Percentiles rank a stretch among this genome's conserved stretches.
phyloP scores from a whole-genome alignment of 2,113 vertebrate genomes.

The Beaufortia kweichowensis region DNA sequence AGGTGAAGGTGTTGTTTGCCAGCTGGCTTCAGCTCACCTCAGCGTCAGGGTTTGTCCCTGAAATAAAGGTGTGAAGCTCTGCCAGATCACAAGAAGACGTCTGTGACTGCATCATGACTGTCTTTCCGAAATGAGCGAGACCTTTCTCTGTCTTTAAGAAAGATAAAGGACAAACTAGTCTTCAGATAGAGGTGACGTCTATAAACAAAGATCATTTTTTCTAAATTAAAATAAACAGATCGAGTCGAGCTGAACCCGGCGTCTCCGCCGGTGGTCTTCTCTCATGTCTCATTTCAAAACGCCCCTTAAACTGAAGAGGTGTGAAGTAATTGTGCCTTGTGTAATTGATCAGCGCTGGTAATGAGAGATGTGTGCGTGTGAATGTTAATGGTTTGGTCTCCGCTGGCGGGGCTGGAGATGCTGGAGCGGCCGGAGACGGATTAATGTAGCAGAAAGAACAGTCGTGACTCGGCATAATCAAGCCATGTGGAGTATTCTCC shows the following conservation, averaged over 20 bases:
- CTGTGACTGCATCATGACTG: constrained; percentile 21
- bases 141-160: background rate
- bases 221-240: too few relatives aligned
- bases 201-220: too few relatives aligned
- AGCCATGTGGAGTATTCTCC: constrained; percentile 37
- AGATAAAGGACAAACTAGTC: constrained; percentile 23
- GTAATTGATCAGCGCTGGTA: background rate
- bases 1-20: constrained; percentile 52
- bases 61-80: constrained; percentile 30
- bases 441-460: constrained; percentile 46
- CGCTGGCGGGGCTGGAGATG: constrained; percentile 35
- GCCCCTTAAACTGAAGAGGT: background rate
- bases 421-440: constrained; percentile 24
- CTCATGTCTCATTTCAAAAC: background rate
- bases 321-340: background rate
- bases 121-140: background rate
- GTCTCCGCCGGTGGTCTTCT: background rate
- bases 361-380: constrained; percentile 1
- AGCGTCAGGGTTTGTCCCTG: constrained; percentile 18
- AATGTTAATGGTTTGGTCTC: constrained; percentile 29
- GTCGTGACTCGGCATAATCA: constrained; percentile 54
- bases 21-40: constrained; percentile 60
- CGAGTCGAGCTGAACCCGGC: background rate
- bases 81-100: constrained; percentile 30
- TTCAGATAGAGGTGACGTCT: constrained; percentile 13